Percentiles rank a stretch among this genome's conserved stretches.
These are phyloP conservation scores for Spongilla lacustris DNA, from an alignment of 37 sponge, comb jelly and placozoan genomes.

Conservation along the genomic window DNA sequence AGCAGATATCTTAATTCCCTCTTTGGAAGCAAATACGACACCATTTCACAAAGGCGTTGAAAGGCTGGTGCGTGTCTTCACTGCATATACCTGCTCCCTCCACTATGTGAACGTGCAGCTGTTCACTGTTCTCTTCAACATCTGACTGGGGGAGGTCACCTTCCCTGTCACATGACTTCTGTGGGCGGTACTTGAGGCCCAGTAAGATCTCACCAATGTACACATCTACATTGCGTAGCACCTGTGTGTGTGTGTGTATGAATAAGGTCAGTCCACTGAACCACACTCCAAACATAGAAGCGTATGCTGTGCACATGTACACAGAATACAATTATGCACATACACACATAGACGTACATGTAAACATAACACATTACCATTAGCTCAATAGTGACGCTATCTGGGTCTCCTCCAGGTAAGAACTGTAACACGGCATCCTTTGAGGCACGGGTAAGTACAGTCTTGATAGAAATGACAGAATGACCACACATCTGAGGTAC, in stretches of 20 bases:
- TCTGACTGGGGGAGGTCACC: background rate
- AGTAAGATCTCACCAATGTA: conserved; percentile 67
- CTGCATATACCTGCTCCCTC: conserved; percentile 67
- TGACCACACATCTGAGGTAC: background rate
- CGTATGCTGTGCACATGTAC: too few species aligned
- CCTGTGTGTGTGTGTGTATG: background rate
- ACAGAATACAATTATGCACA: too few species aligned
- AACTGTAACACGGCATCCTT: background rate
- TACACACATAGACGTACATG: too few species aligned
- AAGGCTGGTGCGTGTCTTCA: conserved; percentile 52
- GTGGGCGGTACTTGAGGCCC: conserved; percentile 52
- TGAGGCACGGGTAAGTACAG: background rate
- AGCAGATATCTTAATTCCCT: too few species aligned
- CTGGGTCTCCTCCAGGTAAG: background rate
- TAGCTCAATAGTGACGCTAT: too few species aligned
- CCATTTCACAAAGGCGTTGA: conserved; percentile 59
- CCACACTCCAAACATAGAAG: too few species aligned
- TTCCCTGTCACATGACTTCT: background rate
- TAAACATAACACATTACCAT: too few species aligned
- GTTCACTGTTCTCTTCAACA: background rate
- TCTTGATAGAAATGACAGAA: background rate
- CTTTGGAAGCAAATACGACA: too few species aligned
- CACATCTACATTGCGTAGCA: background rate
- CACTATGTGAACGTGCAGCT: conserved; percentile 66
- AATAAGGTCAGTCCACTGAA: too few species aligned